Base-by-base conservation (phyloP, 2,113 vertebrate species). In the Psilopsiagon aurifrons region DNA sequence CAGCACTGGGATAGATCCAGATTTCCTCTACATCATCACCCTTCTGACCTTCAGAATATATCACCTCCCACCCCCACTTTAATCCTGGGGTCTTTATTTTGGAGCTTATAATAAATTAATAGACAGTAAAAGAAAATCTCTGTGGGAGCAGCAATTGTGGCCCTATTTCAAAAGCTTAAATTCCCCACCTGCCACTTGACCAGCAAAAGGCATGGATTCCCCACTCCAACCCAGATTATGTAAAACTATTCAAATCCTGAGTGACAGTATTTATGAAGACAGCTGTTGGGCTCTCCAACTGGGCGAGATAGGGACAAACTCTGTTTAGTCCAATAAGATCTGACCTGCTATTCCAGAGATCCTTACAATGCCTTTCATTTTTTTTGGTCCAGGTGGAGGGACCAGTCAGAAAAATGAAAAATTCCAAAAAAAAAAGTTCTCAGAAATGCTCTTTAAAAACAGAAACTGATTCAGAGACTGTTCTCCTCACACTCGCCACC, bases 161-260 rank as follows among this genome's bases (percentile, higher is more conserved):
- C 57, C 52, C 83, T 96, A 23, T 54, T 95, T 84, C 68, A 71
- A 95, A 96, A 93, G 87, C 89, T 88, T 94, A 94, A 96, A 94
- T 90, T 94, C 92, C 86, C 90, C 97, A 97, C 95, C 97, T 97
- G 95, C 93, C 87, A 96, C 88, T 96, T 95, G 92, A 95, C 92
- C 84, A 97, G 90, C 60, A 83, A 92, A 87, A 94, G 74, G 86
- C 94, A 82, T 94, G 64, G 81, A 88, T 86, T 92, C 79, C 63
- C 71, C 84, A 83, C 86, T 97, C 76, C 55, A 81, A 82, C 62
- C 46, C 67, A 94, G 88, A 97, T 97, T 97, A 97, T 96, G 95
- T 94, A 97, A 97, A 97, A 95, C 90, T 97, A 97, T 96, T 96
- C 82, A 97, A 96, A 97, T 97, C 95, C 95, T 97, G 94, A 97